Percentiles rank a stretch among this genome's conserved stretches.
Conservation (phyloP, 2,113 vertebrate species). For the Hassar affinis region DNA sequence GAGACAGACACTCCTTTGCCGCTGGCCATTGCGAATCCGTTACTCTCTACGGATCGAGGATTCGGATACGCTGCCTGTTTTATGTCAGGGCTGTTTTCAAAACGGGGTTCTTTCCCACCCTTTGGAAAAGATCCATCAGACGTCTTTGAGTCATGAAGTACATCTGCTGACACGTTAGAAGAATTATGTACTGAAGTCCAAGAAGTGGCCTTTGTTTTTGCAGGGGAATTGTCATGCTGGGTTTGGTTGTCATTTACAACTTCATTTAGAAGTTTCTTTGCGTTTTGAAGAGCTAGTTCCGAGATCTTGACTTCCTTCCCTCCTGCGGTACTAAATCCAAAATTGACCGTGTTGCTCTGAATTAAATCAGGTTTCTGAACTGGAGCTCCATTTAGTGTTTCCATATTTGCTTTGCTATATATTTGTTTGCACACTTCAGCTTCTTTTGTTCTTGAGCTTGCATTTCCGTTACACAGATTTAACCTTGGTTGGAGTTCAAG, state of each 20-base stretch:
- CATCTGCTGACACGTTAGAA: background rate
- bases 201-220: background rate
- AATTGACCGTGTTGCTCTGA: slow-evolving; percentile 35
- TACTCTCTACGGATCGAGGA: background rate
- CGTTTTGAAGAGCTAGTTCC: slow-evolving; percentile 62
- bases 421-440: background rate
- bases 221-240: background rate
- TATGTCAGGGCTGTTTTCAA: background rate
- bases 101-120: background rate
- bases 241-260: slow-evolving; percentile 17
- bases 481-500: background rate
- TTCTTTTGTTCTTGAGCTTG: background rate
- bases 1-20: slow-evolving; percentile 36
- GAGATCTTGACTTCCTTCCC: slow-evolving; percentile 73
- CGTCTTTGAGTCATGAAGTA: background rate
- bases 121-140: background rate
- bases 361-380: slow-evolving; percentile 18
- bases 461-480: background rate
- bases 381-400: background rate
- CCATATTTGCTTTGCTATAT: background rate
- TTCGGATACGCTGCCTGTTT: background rate
- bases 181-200: background rate
- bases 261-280: slow-evolving; percentile 38
- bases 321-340: slow-evolving; percentile 77
- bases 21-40: slow-evolving; percentile 58